These are phyloP conservation scores for Cynodonichthys magdalenae DNA, from an alignment of 2,797 vertebrate genomes.

Conservation along the genomic window DNA sequence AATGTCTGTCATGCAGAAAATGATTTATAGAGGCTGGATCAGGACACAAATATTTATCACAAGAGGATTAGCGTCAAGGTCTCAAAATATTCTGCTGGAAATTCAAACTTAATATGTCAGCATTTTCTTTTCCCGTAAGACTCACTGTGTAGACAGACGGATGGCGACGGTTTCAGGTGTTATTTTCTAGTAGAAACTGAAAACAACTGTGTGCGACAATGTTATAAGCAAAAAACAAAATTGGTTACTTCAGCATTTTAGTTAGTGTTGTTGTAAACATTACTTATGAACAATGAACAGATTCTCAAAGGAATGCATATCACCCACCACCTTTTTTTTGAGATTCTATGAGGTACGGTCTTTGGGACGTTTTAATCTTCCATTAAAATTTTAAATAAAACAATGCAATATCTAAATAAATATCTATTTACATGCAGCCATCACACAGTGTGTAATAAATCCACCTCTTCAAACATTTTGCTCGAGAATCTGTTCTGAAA, in stretches of 20 bases:
- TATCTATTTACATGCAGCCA: too few species aligned
- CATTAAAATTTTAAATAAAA: neutral
- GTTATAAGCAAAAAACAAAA: too few species aligned
- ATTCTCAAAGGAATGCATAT: neutral
- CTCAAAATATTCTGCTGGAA: conserved; percentile 35
- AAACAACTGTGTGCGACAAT: neutral
- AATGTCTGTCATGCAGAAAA: conserved; percentile 20
- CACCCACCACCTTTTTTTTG: too few species aligned
- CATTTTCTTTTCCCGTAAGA: neutral
- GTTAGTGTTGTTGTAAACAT: too few species aligned
- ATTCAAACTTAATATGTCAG: conserved; percentile 44
- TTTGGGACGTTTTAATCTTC: neutral
- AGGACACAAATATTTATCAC: conserved; percentile 33
- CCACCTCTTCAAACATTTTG: neutral
- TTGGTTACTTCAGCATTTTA: too few species aligned
- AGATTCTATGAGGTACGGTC: neutral
- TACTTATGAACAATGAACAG: too few species aligned
- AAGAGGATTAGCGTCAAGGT: conserved; percentile 41
- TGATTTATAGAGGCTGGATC: conserved; percentile 37
- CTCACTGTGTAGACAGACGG: neutral
- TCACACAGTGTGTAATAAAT: too few species aligned
- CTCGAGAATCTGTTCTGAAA: conserved; percentile 3
- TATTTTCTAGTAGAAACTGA: neutral
- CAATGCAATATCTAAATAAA: too few species aligned
- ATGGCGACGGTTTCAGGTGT: conserved; percentile 2